Conservation (phyloP, 2,113 vertebrate genomes). For the Ibidorhyncha struthersii region DNA sequence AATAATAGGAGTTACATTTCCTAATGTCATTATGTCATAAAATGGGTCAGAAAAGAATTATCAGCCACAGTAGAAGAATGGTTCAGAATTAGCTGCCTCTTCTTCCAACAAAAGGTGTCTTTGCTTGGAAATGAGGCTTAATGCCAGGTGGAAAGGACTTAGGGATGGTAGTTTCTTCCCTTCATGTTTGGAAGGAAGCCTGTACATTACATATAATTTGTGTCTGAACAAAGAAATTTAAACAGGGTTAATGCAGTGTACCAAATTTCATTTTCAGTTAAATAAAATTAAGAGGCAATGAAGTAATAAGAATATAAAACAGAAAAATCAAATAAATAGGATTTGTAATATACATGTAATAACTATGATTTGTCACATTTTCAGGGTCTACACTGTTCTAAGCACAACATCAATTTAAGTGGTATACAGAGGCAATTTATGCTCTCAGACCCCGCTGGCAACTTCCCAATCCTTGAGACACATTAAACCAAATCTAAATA, state of each 20-base stretch:
- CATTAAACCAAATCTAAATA: not conserved
- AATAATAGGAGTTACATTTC: not conserved
- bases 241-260: not conserved
- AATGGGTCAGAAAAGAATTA: not conserved
- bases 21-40: not conserved
- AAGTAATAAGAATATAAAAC: not conserved
- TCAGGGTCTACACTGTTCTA: not conserved
- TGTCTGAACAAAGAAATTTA: not conserved
- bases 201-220: rapidly evolving
- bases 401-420: not conserved
- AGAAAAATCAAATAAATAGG: not conserved
- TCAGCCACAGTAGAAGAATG: not conserved
- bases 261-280: not conserved
- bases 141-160: not conserved
- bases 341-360: not conserved
- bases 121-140: not conserved
- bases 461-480: not conserved
- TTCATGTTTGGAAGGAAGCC: not conserved
- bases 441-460: not conserved
- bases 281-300: not conserved
- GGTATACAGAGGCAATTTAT: not conserved
- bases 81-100: not conserved
- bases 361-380: not conserved
- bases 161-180: not conserved
- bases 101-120: not conserved